Percentiles rank a stretch among this genome's conserved stretches.
These are phyloP conservation scores for Drosophila grimshawi DNA, from an alignment of 1,140 invertebrate genomes.

Conservation along the genomic window DNA sequence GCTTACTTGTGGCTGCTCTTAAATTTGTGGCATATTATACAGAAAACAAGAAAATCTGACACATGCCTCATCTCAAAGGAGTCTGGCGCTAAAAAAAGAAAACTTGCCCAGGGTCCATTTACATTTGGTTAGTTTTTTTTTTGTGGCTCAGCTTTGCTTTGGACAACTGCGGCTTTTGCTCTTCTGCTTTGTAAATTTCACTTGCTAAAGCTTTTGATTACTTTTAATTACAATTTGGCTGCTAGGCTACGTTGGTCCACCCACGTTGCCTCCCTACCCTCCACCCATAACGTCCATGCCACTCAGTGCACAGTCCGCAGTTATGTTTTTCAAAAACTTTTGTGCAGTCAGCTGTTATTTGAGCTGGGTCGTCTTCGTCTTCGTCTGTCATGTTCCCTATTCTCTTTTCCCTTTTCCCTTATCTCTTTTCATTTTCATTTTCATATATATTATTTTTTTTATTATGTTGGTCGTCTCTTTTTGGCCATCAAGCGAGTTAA, in stretches of 20 bases:
- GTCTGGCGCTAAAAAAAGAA: not conserved
- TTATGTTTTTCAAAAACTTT: constrained; percentile 61
- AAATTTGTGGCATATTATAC: too few relatives aligned
- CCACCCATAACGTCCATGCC: not conserved
- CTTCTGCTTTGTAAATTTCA: constrained; percentile 62
- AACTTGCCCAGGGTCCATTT: constrained; percentile 20
- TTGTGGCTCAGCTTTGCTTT: constrained; percentile 14
- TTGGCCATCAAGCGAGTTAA: constrained; percentile 62
- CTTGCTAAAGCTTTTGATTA: constrained; percentile 78
- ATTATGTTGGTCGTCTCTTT: constrained; percentile 32
- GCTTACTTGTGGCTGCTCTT: too few relatives aligned
- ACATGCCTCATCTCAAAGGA: not conserved
- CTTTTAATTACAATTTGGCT: constrained; percentile 81
- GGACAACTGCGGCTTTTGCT: constrained; percentile 17
- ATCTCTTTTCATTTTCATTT: not conserved
- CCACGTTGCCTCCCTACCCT: not conserved
- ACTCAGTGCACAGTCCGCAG: constrained; percentile 1
- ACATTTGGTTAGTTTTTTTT: constrained; percentile 48
- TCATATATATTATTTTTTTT: constrained; percentile 29
- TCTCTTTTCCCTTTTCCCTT: not conserved
- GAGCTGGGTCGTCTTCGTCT: constrained; percentile 34
- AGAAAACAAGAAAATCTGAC: not conserved
- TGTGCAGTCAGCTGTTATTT: constrained; percentile 63
- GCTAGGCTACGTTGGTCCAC: constrained; percentile 61
- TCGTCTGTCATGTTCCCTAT: not conserved